Evolutionary conservation across 2,888 invertebrate species (phyloP), one percentile per base, ranked within the genome.

Genomic region (Drosophila fulvimacula): DNA sequence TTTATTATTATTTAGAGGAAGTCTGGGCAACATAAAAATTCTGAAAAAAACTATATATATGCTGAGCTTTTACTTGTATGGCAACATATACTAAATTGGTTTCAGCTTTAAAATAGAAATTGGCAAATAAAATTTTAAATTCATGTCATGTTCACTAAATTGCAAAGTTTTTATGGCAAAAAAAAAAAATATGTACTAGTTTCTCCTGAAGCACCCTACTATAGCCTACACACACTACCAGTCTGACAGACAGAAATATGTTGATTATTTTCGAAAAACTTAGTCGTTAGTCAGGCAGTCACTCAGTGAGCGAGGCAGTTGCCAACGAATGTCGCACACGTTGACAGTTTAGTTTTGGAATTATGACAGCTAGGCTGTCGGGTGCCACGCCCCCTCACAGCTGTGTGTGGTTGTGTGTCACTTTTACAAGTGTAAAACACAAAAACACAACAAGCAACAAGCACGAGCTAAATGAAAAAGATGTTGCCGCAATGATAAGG

Each of bases 271-370:
- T 57, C 36, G 30, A 36, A 36, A 46, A 57, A 30, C 52, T 48
- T 52, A 11, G 39, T 19, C 73, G 57, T 74, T 69, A 69, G 52
- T 63, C 52, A 65, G 53, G 17, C 32, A 51, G 49, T 13, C 30
- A 30, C n/a, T 48, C 48, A 48, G 49, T 9, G 19, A 42, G 42
- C 11, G 30, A 13, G 27, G 30, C 48, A 48, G 44, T 53, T 60
- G 48, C 41, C 27, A 52, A 42, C 42, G 30, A 76, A 52, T 76
- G 72, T 53, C 59, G 73, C 48, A 44, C 41, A 48, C 30, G 69
- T 58, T 88, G 88, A 88, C 85, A 88, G 70, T 65, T 68, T 66
- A 59, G 60, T 65, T 67, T 74, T 69, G 57, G 71, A 69, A 72
- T 64, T 73, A 82, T 86, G 82, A 82, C 82, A 82, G 74, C 65